A percentile compares a stretch with the other conserved stretches of the same genome.
phyloP scores from a whole-genome alignment of 2,888 invertebrate species.

The Nymphalis polychloros region DNA sequence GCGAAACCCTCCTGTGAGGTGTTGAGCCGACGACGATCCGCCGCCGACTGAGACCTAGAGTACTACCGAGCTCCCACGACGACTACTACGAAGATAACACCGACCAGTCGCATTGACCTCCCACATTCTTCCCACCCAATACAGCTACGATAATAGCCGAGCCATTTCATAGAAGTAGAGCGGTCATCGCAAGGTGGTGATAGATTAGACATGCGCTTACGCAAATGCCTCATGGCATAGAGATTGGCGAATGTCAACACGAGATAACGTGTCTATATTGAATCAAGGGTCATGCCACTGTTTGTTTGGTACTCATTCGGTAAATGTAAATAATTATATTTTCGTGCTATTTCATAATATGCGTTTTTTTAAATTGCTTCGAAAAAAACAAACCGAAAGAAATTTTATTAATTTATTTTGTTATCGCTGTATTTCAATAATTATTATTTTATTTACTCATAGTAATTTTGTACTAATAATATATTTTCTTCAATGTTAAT shows the following conservation, averaged over 20 bases:
- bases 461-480: no score
- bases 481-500: no score
- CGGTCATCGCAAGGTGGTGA: slow-evolving; percentile 49
- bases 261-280: slow-evolving; percentile 63
- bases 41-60: slow-evolving; percentile 64
- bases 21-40: slow-evolving; percentile 71
- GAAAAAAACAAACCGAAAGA: no score
- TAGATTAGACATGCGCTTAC: slow-evolving; percentile 65
- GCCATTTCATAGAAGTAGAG: slow-evolving; percentile 14
- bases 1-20: slow-evolving; percentile 48
- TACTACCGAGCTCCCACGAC: slow-evolving; percentile 60
- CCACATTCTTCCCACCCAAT: slow-evolving; percentile 30
- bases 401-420: neutral
- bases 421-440: neutral
- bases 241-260: slow-evolving; percentile 72
- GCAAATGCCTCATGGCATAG: slow-evolving; percentile 69
- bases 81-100: slow-evolving; percentile 63
- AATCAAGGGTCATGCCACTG: slow-evolving; percentile 59
- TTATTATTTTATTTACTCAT: neutral
- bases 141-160: slow-evolving; percentile 1
- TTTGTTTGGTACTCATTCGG: slow-evolving; percentile 46
- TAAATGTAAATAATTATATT: slow-evolving; percentile 23
- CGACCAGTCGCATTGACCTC: slow-evolving; percentile 50
- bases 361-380: neutral
- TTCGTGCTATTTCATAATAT: slow-evolving; percentile 12